Evolutionary conservation across 2,113 vertebrate species (phyloP).

Genomic region (Aldabrachelys gigantea): DNA sequence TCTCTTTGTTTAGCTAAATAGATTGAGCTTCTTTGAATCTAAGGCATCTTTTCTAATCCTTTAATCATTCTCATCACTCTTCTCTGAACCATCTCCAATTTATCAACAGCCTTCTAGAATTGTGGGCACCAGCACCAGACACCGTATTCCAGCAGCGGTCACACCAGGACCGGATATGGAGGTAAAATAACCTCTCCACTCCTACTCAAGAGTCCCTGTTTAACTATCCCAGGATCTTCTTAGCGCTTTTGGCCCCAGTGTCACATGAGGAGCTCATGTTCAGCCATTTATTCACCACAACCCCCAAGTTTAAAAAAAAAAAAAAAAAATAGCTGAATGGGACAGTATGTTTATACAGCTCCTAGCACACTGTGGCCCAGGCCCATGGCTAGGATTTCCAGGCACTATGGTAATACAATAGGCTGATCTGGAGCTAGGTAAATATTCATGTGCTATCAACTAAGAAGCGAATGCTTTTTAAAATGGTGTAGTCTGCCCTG

Average conservation of each 20-base stretch:
- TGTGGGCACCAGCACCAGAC: not conserved
- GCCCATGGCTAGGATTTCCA: not conserved
- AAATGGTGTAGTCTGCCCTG: not conserved
- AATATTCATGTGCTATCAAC: not conserved
- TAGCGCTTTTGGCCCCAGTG: not conserved
- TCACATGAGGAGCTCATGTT: not conserved
- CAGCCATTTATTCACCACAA: not conserved
- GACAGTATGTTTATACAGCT: not conserved
- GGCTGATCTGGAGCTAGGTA: not conserved
- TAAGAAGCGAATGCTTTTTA: not conserved
- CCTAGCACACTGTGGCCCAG: not conserved
- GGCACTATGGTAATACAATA: not conserved
- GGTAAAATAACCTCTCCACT: not conserved
- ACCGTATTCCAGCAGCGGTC: not conserved
- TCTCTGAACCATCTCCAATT: not conserved
- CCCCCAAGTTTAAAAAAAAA: not conserved
- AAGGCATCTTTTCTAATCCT: not conserved
- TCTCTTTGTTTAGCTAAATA: not conserved
- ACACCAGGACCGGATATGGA: not conserved
- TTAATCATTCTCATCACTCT: not conserved
- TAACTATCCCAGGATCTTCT: not conserved
- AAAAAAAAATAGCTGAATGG: not conserved
- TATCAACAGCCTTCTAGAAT: not conserved
- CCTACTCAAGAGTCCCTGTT: not conserved
- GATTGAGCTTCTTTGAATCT: not conserved